A percentile compares a stretch with the other conserved stretches of the same genome.
phyloP scores from a whole-genome alignment of 2,888 invertebrate species.

The Scaptomyza reducta region DNA sequence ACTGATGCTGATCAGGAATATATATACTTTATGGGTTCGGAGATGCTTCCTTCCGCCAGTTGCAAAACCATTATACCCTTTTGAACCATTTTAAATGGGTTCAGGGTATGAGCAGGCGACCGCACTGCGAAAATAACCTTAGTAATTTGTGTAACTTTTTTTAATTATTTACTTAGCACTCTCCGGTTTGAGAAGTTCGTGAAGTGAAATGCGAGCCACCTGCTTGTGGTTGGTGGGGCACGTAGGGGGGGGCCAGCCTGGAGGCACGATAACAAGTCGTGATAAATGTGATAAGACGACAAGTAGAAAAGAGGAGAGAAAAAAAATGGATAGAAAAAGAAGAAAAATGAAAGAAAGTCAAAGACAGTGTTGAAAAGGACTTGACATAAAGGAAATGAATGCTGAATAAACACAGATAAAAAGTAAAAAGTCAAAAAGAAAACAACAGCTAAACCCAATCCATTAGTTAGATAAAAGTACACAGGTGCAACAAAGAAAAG shows the following conservation, averaged over 20 bases:
- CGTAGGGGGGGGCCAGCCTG: constrained; percentile 13
- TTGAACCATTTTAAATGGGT: too few relatives aligned
- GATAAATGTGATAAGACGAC: constrained; percentile 37
- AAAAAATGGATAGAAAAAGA: background rate
- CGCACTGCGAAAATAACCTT: constrained; percentile 8
- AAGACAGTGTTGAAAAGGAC: constrained; percentile 3
- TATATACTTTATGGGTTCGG: too few relatives aligned
- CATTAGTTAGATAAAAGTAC: background rate
- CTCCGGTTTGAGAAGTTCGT: background rate
- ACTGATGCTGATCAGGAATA: too few relatives aligned
- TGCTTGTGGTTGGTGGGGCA: constrained; percentile 1
- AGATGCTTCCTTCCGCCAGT: too few relatives aligned
- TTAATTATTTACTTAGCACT: constrained; percentile 68
- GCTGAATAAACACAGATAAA: background rate
- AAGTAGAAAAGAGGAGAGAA: background rate
- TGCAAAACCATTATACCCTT: too few relatives aligned
- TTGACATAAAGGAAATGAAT: background rate
- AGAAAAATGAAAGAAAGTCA: background rate
- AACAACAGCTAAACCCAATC: background rate
- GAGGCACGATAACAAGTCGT: constrained; percentile 35
- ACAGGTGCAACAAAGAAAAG: background rate
- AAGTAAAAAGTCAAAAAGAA: background rate
- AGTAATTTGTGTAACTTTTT: constrained; percentile 68
- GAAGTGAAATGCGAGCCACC: constrained; percentile 22
- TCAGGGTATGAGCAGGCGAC: too few relatives aligned